Evolutionary conservation across 1,140 invertebrate genomes (phyloP), one percentile per base, ranked within the genome.

Genomic region (Kradibia gibbosae): DNA sequence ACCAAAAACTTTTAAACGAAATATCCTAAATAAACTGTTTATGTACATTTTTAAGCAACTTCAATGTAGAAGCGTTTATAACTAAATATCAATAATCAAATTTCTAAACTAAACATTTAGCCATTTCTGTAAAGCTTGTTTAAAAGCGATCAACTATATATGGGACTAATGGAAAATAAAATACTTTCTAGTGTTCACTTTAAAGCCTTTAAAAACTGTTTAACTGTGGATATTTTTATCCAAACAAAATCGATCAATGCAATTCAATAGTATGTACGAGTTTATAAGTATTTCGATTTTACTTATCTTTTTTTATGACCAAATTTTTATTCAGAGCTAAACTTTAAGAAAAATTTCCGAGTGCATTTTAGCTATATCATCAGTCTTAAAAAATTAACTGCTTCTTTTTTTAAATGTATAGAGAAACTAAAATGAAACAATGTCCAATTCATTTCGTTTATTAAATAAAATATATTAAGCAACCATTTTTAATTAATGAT

Each of bases 181-280:
- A 72, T 53, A 72, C 36, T 79, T 79, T 60, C n/a, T n/a, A 48
- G 42, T n/a, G 20, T 50, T 72, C 31, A 36, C 28, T 36, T 17
- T 74, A 17, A 8, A 7, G 1, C 22, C n/a, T 71, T 39, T 7
- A 48, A 62, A 73, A 48, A 60, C 78, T 57, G 72, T 79, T 73
- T 10, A 72, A 42, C 25, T 31, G 1, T 39, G 78, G 25, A 53
- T 22, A 28, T 78, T 67, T 53, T 22, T 45, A 53, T n/a, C n/a
- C n/a, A n/a, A n/a, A n/a, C 1, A 13, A 39, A 31, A 72, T 60
- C 36, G 25, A 45, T 28, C 31, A 67, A 31, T 15, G n/a, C 67
- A 22, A 11, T 67, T 70, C 50, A n/a, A 36, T 15, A 57, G 5
- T 28, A 22, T 31, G 22, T 8, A 1, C 25, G 31, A 25, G 28